A percentile compares a stretch with the other conserved stretches of the same genome.
Conservation (phyloP, 2,797 vertebrate genomes). For the Odontamblyopus lacepedii region DNA sequence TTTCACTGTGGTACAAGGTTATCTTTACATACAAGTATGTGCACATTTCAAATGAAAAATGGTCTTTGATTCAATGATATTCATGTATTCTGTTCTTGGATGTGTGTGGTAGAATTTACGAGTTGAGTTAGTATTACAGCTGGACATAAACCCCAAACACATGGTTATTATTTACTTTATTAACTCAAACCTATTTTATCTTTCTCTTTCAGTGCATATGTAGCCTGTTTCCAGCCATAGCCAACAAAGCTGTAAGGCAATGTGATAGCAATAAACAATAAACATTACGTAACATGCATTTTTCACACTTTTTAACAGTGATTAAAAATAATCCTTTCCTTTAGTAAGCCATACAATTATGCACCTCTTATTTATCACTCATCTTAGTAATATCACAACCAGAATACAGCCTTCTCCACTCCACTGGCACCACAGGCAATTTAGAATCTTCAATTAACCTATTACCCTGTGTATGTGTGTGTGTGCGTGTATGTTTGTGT, state of each 20-base stretch:
- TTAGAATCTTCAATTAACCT: constrained; percentile 13
- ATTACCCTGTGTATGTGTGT: not conserved
- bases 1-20: not conserved
- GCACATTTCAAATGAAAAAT: constrained; percentile 1
- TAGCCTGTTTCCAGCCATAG: not conserved
- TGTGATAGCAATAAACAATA: not conserved
- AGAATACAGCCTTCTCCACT: constrained; percentile 5
- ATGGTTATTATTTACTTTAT: not conserved
- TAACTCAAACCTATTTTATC: not conserved
- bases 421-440: constrained; percentile 3
- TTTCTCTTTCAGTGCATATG: not conserved
- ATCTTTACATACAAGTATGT: not conserved
- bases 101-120: not conserved
- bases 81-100: not conserved
- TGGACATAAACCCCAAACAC: not conserved
- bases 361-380: not conserved
- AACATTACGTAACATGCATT: not conserved
- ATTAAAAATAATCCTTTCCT: not conserved
- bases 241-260: not conserved
- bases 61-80: not conserved
- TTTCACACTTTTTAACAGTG: not conserved
- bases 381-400: not conserved
- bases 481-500: not conserved
- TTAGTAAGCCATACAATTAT: not conserved
- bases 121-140: not conserved